Percentiles rank a stretch among this genome's conserved stretches.
Evolutionary conservation across 2,797 vertebrate genomes (phyloP).

Genomic region (Oreonectes daqikongensis): DNA sequence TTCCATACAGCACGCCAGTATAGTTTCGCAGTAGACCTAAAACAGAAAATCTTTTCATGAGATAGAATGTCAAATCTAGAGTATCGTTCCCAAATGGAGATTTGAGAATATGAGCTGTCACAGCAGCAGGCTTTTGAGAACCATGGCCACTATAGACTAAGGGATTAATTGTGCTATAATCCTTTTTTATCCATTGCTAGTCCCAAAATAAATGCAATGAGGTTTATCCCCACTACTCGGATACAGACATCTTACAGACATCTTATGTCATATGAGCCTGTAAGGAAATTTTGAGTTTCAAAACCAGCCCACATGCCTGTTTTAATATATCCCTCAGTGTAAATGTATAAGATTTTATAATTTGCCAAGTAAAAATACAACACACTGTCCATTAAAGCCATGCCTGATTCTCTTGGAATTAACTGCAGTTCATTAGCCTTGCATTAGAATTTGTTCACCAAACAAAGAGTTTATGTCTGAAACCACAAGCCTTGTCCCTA

Average conservation of each 20-base stretch:
- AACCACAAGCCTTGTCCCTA: constrained; percentile 15
- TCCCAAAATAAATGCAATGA: constrained; percentile 9
- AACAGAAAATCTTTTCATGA: constrained; percentile 25
- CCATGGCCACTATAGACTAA: constrained; percentile 57
- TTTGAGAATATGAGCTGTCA: constrained; percentile 48
- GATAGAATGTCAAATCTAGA: constrained; percentile 10
- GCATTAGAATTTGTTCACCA: background rate
- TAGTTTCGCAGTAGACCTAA: constrained; percentile 10
- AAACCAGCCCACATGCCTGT: too few relatives aligned
- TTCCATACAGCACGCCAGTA: constrained; percentile 10
- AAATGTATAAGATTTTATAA: too few relatives aligned
- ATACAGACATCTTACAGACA: background rate
- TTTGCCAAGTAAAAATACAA: background rate
- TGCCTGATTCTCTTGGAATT: background rate
- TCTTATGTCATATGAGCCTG: background rate
- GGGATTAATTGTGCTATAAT: constrained; percentile 67
- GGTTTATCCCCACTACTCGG: background rate
- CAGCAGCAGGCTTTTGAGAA: constrained; percentile 50
- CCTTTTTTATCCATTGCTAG: background rate
- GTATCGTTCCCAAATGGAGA: constrained; percentile 31
- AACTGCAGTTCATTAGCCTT: background rate
- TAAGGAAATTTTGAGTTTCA: background rate
- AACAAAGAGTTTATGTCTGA: constrained; percentile 17
- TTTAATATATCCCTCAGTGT: too few relatives aligned
- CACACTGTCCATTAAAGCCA: background rate